Evolutionary conservation across 2,113 vertebrate genomes (phyloP).

Genomic region (Tricholaema leucomelas): DNA sequence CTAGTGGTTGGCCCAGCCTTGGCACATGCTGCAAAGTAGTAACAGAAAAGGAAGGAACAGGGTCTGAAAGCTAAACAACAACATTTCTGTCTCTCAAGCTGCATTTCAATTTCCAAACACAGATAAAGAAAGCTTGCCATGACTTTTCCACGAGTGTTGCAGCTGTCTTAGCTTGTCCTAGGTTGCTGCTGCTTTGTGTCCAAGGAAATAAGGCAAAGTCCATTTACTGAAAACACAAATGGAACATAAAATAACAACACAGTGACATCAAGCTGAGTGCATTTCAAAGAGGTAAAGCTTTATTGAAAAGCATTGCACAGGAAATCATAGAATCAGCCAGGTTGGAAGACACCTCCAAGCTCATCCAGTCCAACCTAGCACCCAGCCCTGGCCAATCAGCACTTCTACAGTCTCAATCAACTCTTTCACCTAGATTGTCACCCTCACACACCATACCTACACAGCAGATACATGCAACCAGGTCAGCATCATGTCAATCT

Average conservation of each 20-base stretch:
- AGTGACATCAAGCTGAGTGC: not conserved
- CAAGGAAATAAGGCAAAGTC: not conserved
- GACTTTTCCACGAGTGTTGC: not conserved
- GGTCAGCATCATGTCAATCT: accelerated
- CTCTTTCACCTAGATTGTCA: not conserved
- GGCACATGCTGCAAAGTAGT: not conserved
- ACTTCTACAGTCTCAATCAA: not conserved
- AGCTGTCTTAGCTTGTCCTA: accelerated
- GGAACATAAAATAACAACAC: not conserved
- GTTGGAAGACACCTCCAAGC: no score
- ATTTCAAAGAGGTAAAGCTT: not conserved
- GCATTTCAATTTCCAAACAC: not conserved
- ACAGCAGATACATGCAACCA: not conserved
- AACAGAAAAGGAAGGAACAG: not conserved
- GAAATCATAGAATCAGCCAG: no score
- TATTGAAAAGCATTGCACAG: not conserved
- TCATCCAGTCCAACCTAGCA: no score
- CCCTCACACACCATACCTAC: no score
- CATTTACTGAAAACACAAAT: not conserved
- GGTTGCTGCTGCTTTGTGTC: not conserved
- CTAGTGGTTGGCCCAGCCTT: no score
- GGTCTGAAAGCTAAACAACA: not conserved
- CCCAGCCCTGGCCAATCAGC: no score
- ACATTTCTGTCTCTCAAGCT: no score
- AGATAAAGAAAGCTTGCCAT: not conserved